Percentiles rank a stretch among this genome's conserved stretches.
phyloP scores from a whole-genome alignment of 1,140 invertebrate species.

The Aphelinus certus region DNA sequence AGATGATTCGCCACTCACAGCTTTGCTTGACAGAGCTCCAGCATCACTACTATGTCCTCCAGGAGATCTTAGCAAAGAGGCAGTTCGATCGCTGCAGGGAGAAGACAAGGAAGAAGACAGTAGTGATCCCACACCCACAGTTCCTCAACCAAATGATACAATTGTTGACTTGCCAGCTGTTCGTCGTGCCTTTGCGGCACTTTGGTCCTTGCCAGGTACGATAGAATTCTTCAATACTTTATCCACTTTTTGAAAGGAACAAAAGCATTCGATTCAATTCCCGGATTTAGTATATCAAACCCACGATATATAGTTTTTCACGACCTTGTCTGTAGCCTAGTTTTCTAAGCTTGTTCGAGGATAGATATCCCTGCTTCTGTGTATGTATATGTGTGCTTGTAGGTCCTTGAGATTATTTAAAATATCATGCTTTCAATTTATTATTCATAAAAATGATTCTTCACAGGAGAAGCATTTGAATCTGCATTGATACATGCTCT shows the following conservation, averaged over 20 bases:
- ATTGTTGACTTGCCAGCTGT: conserved; percentile 72
- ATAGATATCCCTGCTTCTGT: too few relatives aligned
- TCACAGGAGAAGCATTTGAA: conserved; percentile 70
- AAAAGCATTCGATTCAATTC: too few relatives aligned
- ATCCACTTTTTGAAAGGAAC: too few relatives aligned
- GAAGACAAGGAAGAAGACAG: conserved; percentile 89
- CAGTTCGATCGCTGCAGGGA: conserved; percentile 75
- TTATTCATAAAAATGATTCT: too few relatives aligned
- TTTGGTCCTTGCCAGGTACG: conserved; percentile 66
- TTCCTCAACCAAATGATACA: conserved; percentile 65
- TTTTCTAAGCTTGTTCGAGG: too few relatives aligned
- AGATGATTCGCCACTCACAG: conserved; percentile 61
- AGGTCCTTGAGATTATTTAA: too few relatives aligned
- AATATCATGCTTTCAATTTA: too few relatives aligned
- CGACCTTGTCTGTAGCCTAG: too few relatives aligned
- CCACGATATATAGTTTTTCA: too few relatives aligned
- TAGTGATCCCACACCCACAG: conserved; percentile 66
- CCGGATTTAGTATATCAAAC: too few relatives aligned
- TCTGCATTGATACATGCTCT: conserved; percentile 83
- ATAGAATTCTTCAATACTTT: too few relatives aligned
- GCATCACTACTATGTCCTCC: conserved; percentile 56
- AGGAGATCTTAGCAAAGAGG: conserved; percentile 72
- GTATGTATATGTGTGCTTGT: too few relatives aligned
- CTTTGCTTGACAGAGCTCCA: conserved; percentile 66
- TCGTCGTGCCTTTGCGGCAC: conserved; percentile 70